These are phyloP conservation scores for Philereme vetulata DNA, from an alignment of 2,888 invertebrate genomes.

Conservation along the genomic window DNA sequence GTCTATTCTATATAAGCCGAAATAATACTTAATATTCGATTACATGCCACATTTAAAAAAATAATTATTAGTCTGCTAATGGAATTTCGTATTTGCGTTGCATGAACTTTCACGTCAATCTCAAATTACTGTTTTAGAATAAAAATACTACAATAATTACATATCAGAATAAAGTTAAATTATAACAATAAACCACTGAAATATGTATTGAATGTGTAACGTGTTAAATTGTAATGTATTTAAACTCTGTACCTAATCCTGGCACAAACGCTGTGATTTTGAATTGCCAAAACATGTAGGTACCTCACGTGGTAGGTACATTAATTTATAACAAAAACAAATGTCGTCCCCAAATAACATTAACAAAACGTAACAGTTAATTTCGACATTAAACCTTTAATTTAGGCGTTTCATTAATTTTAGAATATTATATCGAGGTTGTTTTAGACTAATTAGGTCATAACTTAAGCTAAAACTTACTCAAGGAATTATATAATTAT, in stretches of 20 bases:
- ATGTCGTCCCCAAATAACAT: background rate
- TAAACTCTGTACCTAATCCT: slow-evolving; percentile 7
- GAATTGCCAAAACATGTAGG: slow-evolving; percentile 23
- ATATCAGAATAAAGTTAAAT: slow-evolving; percentile 33
- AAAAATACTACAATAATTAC: slow-evolving; percentile 24
- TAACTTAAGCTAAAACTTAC: slow-evolving; percentile 21
- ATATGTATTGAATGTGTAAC: slow-evolving; percentile 1
- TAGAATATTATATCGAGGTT: slow-evolving; percentile 25
- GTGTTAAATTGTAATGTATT: background rate
- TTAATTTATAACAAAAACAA: background rate
- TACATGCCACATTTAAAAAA: too few relatives aligned
- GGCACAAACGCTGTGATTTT: slow-evolving; percentile 18
- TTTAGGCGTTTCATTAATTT: slow-evolving; percentile 5
- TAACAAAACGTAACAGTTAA: background rate
- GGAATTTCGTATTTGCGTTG: too few relatives aligned
- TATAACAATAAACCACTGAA: slow-evolving; percentile 10
- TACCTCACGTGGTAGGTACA: slow-evolving; percentile 3
- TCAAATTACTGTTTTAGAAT: slow-evolving; percentile 12
- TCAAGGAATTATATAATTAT: slow-evolving; percentile 17
- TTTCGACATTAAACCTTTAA: background rate
- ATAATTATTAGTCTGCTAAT: too few relatives aligned
- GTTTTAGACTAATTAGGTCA: slow-evolving; percentile 31
- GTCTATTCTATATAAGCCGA: too few relatives aligned
- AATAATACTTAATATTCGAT: too few relatives aligned
- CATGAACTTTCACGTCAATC: background rate